These are phyloP conservation scores for Nephrocerus scutellatus DNA, from an alignment of 2,888 invertebrate species.

Conservation along the genomic window DNA sequence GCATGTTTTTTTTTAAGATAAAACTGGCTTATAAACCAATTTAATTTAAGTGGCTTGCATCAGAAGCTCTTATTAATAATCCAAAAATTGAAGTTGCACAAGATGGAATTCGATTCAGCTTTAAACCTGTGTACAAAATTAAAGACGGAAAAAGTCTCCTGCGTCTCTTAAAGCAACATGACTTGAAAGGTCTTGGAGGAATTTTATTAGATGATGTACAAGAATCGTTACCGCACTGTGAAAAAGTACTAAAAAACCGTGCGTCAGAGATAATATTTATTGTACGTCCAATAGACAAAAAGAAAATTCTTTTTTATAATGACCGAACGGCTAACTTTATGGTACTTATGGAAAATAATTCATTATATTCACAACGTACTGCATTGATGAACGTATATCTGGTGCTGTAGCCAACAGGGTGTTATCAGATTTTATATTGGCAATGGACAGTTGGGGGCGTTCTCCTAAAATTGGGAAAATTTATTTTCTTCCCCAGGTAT, in stretches of 20 bases:
- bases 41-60: constrained; percentile 64
- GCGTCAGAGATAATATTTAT: constrained; percentile 76
- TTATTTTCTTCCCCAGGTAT: too few species aligned
- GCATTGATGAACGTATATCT: too few species aligned
- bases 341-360: too few species aligned
- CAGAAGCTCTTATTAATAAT: constrained; percentile 81
- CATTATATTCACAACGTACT: too few species aligned
- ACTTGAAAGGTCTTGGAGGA: constrained; percentile 90
- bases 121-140: constrained; percentile 89
- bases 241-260: constrained; percentile 72
- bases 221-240: constrained; percentile 91
- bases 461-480: too few species aligned
- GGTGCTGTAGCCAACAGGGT: too few species aligned
- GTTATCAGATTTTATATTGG: too few species aligned
- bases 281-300: constrained; percentile 82
- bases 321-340: constrained; percentile 77
- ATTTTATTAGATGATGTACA: constrained; percentile 90
- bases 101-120: constrained; percentile 72
- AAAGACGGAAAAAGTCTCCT: constrained; percentile 84
- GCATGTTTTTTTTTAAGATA: not conserved
- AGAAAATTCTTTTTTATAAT: constrained; percentile 91
- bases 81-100: constrained; percentile 82
- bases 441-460: too few species aligned
- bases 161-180: constrained; percentile 81
- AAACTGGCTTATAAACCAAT: not conserved